These are phyloP conservation scores for Chironomus tentans DNA, from an alignment of 2,888 invertebrate genomes.

Conservation along the genomic window DNA sequence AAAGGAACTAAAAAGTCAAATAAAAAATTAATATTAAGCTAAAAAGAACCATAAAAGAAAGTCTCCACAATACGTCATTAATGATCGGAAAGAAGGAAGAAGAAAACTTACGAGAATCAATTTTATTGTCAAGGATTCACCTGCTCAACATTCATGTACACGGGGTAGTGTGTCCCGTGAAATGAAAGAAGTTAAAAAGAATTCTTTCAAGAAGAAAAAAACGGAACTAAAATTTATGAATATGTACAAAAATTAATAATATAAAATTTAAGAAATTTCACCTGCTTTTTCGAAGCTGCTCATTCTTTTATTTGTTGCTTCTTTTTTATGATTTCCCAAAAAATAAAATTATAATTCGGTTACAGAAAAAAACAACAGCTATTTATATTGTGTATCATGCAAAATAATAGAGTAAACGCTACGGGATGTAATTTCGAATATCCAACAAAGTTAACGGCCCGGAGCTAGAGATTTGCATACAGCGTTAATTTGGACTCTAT, in stretches of 20 bases:
- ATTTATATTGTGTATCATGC: conserved; percentile 16
- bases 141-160: no score
- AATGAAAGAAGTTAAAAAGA: background rate
- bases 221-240: conserved; percentile 10
- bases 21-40: no score
- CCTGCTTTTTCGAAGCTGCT: background rate
- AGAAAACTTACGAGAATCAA: no score
- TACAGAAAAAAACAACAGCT: background rate
- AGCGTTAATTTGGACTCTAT: background rate
- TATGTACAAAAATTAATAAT: conserved; percentile 5
- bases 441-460: conserved; percentile 14
- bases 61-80: no score
- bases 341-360: no score
- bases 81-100: no score
- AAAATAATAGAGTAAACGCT: conserved; percentile 19
- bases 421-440: conserved; percentile 16
- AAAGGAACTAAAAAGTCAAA: no score
- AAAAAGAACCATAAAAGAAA: no score
- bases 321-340: no score
- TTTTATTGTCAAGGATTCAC: no score
- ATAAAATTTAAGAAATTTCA: background rate
- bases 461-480: conserved; percentile 18
- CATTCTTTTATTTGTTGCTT: no score
- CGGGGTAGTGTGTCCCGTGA: background rate
- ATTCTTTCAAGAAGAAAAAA: background rate